A percentile compares a stretch with the other conserved stretches of the same genome.
Evolutionary conservation across 2,113 vertebrate genomes (phyloP).

Genomic region (Azemiops feae): DNA sequence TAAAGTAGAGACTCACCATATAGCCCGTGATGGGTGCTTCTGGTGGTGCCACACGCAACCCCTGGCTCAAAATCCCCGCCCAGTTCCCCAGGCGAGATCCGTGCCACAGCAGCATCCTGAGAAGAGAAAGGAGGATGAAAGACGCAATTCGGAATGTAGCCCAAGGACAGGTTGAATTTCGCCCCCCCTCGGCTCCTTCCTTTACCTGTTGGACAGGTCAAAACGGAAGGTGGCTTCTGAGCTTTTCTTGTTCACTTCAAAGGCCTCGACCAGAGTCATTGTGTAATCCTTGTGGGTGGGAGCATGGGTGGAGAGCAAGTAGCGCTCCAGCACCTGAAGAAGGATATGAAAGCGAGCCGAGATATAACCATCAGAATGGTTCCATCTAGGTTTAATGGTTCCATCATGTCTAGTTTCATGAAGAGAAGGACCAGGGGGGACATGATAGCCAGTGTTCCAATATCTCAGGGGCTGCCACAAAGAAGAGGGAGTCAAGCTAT

Average conservation of each 20-base stretch:
- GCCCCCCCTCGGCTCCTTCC: neutral
- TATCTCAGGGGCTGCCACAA: too few species aligned
- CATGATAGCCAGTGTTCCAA: too few species aligned
- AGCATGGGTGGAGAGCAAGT: conserved; percentile 84
- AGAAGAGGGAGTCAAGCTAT: too few species aligned
- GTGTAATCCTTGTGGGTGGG: conserved; percentile 81
- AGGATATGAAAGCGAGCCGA: neutral
- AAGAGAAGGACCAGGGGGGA: too few species aligned
- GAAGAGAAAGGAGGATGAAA: neutral
- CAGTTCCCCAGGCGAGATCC: conserved; percentile 89
- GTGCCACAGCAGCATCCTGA: conserved; percentile 87
- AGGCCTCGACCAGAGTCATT: conserved; percentile 81
- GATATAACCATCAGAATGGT: neutral
- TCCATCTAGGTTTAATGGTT: too few species aligned
- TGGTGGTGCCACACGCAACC: conserved; percentile 83
- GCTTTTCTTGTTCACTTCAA: conserved; percentile 73
- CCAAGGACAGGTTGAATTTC: neutral
- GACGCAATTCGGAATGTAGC: neutral
- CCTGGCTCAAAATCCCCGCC: conserved; percentile 86
- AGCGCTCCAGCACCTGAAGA: conserved; percentile 76
- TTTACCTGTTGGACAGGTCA: conserved; percentile 78
- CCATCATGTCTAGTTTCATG: too few species aligned
- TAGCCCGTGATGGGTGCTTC: conserved; percentile 89
- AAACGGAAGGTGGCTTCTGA: conserved; percentile 73
- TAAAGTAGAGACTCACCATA: conserved; percentile 75